Base-by-base conservation (phyloP, 2,888 invertebrate genomes). In the Junonia oenone region DNA sequence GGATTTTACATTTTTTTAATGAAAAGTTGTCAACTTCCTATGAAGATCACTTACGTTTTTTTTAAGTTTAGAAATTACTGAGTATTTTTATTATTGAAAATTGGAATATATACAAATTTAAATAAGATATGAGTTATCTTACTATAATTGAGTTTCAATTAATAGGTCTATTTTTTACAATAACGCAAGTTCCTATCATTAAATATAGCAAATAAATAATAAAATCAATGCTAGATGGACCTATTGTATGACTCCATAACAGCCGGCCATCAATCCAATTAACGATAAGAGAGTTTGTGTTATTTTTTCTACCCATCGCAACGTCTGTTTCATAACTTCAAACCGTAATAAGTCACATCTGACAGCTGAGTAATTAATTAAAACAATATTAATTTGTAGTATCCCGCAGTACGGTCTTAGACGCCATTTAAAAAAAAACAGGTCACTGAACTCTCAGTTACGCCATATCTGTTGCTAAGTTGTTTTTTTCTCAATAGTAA, bases 321-420 rank as follows among this genome's bases (percentile, higher is more conserved):
- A 47, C 38, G 40, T 22, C 22, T 48, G 26, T 40, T 54, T 38
- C 37, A 37, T 33, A 53, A 53, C 45, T 50, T 40, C 43, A 54
- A 50, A 46, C 37, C 38, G 26, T 37, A 55, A 47, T 47, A 51
- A 43, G 35, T 51, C 48, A 45, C 58, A 58, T 48, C 51, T 55
- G 61, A 56, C 63, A 51, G 48, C 19, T 47, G 40, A 55, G 58
- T 60, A 50, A 58, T 57, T 63, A 61, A 59, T 63, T 57, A 61
- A 40, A 56, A 56, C 51, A 57, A 53, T 62, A 57, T 55, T 57
- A 61, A 61, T 63, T 59, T 38, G 46, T 50, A 49, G 26, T 51
- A 60, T 19, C 50, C 53, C 51, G 58, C 48, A 37, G 48, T 49
- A 51, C 51, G 47, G 51, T 49, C 51, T 43, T 15, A 27, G 51